These are phyloP conservation scores for Sturmia bella DNA, from an alignment of 2,888 invertebrate genomes.

Conservation along the genomic window DNA sequence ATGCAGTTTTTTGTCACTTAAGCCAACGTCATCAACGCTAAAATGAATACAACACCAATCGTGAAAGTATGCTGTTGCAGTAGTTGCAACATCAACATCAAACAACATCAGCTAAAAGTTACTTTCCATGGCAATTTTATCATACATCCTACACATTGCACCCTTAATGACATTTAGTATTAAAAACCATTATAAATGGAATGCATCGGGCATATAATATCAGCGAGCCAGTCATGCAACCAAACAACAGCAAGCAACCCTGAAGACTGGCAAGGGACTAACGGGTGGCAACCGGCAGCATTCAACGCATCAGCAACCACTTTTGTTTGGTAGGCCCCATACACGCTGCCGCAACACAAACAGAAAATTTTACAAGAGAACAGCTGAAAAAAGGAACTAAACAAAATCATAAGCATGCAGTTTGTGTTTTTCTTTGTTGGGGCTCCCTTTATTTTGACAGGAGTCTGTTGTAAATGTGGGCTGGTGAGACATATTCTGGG, in stretches of 20 bases:
- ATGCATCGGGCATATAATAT: conserved; percentile 64
- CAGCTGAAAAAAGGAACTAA: conserved; percentile 27
- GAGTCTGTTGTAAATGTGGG: conserved; percentile 1
- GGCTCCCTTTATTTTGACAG: conserved; percentile 36
- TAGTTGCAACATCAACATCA: conserved; percentile 32
- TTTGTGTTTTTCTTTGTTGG: not conserved
- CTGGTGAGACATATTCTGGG: not conserved
- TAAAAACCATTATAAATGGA: conserved; percentile 66
- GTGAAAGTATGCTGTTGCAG: conserved; percentile 7
- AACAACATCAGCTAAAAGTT: conserved; percentile 29
- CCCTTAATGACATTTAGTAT: conserved; percentile 65
- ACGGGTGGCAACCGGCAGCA: conserved; percentile 19
- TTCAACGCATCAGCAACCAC: conserved; percentile 32
- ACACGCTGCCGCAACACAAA: conserved; percentile 31
- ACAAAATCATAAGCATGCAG: conserved; percentile 61
- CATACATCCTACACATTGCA: conserved; percentile 28
- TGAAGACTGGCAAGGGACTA: not conserved
- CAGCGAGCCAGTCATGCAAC: conserved; percentile 42
- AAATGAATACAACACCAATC: conserved; percentile 41
- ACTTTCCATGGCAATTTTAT: conserved; percentile 58
- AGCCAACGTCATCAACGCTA: conserved; percentile 58
- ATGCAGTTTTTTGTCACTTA: conserved; percentile 51
- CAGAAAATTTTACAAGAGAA: conserved; percentile 3
- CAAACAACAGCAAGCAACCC: conserved; percentile 1
- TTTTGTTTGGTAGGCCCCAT: conserved; percentile 25